phyloP scores from a whole-genome alignment of 2,113 vertebrate species.

The Erinaceus europaeus region DNA sequence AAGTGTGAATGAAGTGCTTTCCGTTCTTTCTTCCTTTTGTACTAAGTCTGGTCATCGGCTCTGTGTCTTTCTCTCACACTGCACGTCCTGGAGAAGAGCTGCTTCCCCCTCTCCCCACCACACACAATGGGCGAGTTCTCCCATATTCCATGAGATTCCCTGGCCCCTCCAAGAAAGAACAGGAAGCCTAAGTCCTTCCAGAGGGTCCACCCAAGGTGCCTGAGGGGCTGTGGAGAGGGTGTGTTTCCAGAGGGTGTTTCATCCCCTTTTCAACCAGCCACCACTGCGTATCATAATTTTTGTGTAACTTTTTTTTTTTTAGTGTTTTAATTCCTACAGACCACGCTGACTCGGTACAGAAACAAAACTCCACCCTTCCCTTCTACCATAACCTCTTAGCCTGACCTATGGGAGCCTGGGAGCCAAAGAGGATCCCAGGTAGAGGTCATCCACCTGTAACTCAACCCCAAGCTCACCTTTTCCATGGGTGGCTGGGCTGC shows the following conservation, averaged over 20 bases:
- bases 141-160: background rate
- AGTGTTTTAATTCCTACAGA: background rate
- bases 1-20: background rate
- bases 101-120: no score
- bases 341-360: slow-evolving; percentile 41
- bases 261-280: background rate
- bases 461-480: background rate
- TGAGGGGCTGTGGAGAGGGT: no score
- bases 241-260: background rate
- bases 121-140: background rate
- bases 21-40: no score
- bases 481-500: background rate
- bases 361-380: background rate
- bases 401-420: background rate
- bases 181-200: background rate
- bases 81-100: no score
- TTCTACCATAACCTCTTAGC: background rate
- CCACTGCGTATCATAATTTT: background rate
- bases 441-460: background rate
- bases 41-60: no score
- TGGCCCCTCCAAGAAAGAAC: background rate
- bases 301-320: background rate
- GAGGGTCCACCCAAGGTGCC: background rate
- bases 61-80: no score
- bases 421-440: background rate